A percentile compares a stretch with the other conserved stretches of the same genome.
Conservation (phyloP, 2,113 vertebrate species). For the Speoplatyrhinus poulsoni region DNA sequence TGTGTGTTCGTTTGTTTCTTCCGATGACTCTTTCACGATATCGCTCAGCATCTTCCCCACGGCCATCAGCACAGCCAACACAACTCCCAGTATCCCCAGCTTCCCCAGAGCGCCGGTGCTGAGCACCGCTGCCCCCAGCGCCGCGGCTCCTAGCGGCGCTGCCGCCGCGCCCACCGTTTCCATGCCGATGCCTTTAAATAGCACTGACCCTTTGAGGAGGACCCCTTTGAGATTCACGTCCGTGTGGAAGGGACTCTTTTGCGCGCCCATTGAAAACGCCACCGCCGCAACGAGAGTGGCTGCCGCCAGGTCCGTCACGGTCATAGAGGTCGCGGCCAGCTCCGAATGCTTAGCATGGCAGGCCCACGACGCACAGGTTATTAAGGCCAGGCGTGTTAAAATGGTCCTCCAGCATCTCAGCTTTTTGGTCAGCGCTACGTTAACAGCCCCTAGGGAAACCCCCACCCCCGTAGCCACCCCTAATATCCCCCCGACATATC, state of each 20-base stretch:
- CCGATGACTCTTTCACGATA: slow-evolving; percentile 37
- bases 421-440: slow-evolving; percentile 40
- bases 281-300: slow-evolving; percentile 39
- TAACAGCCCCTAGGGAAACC: slow-evolving; percentile 49
- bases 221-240: slow-evolving; percentile 48
- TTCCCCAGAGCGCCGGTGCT: slow-evolving; percentile 57
- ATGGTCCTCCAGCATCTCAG: slow-evolving; percentile 28
- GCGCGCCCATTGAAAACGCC: slow-evolving; percentile 57
- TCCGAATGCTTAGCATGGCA: neutral
- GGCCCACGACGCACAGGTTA: slow-evolving; percentile 18
- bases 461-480: slow-evolving; percentile 54
- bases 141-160: slow-evolving; percentile 59
- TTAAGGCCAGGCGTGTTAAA: slow-evolving; percentile 21
- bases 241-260: slow-evolving; percentile 60
- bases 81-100: slow-evolving; percentile 55
- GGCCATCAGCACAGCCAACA: slow-evolving; percentile 47
- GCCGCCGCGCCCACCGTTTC: slow-evolving; percentile 65
- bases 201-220: slow-evolving; percentile 41
- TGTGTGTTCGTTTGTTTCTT: slow-evolving; percentile 10
- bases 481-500: slow-evolving; percentile 37
- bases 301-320: slow-evolving; percentile 36
- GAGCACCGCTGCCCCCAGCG: slow-evolving; percentile 55
- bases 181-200: slow-evolving; percentile 65
- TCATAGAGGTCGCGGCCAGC: slow-evolving; percentile 2
- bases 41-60: slow-evolving; percentile 50